These are phyloP conservation scores for Drosophila ogumai DNA, from an alignment of 1,140 invertebrate genomes.

Conservation along the genomic window DNA sequence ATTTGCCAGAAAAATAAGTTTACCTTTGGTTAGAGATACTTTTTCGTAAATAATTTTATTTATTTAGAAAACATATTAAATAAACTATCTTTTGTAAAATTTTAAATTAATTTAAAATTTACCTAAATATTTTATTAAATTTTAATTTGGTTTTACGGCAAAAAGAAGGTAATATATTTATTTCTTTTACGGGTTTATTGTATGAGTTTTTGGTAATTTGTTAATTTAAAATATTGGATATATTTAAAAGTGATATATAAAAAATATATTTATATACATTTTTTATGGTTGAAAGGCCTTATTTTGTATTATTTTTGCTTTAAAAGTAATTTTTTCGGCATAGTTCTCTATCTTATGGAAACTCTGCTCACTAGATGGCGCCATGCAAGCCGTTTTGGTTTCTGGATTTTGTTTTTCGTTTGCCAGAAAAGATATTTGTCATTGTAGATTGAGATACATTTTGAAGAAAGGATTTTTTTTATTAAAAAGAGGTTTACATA, in stretches of 20 bases:
- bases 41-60: neutral
- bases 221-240: neutral
- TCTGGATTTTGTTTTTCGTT: conserved; percentile 1
- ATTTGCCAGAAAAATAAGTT: neutral
- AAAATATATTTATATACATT: neutral
- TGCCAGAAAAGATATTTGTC: neutral
- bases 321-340: neutral
- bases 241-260: neutral
- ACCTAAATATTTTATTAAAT: neutral
- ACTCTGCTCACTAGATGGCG: conserved; percentile 54
- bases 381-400: conserved; percentile 36
- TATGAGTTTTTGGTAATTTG: neutral
- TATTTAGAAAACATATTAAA: neutral
- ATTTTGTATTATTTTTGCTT: neutral
- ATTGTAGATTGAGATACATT: neutral
- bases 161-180: neutral
- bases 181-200: neutral
- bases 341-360: neutral
- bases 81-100: neutral
- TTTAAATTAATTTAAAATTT: neutral
- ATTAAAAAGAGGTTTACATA: no score
- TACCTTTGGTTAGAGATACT: no score
- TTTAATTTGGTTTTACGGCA: neutral
- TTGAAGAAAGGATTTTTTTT: fast-evolving
- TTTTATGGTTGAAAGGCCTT: fast-evolving